Evolutionary conservation across 2,888 invertebrate species (phyloP).

Genomic region (Tetheella fluctuosa): DNA sequence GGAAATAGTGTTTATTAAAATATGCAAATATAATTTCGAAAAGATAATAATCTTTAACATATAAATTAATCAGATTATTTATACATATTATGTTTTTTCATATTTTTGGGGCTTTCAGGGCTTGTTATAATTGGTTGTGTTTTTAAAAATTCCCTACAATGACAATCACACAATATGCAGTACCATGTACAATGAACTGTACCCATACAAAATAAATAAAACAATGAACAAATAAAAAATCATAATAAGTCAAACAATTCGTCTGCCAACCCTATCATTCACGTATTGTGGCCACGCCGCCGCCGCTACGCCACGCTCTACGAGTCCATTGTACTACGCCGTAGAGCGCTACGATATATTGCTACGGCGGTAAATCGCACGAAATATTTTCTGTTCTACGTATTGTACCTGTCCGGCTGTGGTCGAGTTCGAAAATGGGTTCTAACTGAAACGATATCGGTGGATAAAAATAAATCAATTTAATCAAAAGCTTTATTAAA

Average conservation of each 20-base stretch:
- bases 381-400: slow-evolving; percentile 43
- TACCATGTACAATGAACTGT: no score
- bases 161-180: no score
- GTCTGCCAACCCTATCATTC: slow-evolving; percentile 39
- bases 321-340: slow-evolving; percentile 57
- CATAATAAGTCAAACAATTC: slow-evolving; percentile 30
- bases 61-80: no score
- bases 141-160: no score
- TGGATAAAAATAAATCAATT: background rate
- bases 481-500: background rate
- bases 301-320: slow-evolving; percentile 41
- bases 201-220: background rate
- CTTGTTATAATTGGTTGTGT: no score
- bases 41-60: no score
- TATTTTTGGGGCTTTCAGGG: no score
- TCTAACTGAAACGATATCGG: background rate
- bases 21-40: no score
- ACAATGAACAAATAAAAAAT: background rate
- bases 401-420: slow-evolving; percentile 32
- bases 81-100: no score
- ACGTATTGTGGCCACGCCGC: slow-evolving; percentile 38
- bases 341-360: slow-evolving; percentile 50
- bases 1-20: no score
- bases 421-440: background rate
- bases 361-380: slow-evolving; percentile 46